A percentile compares a stretch with the other conserved stretches of the same genome.
phyloP scores from a whole-genome alignment of 2,113 vertebrate genomes.

The Ictidomys tridecemlineatus region DNA sequence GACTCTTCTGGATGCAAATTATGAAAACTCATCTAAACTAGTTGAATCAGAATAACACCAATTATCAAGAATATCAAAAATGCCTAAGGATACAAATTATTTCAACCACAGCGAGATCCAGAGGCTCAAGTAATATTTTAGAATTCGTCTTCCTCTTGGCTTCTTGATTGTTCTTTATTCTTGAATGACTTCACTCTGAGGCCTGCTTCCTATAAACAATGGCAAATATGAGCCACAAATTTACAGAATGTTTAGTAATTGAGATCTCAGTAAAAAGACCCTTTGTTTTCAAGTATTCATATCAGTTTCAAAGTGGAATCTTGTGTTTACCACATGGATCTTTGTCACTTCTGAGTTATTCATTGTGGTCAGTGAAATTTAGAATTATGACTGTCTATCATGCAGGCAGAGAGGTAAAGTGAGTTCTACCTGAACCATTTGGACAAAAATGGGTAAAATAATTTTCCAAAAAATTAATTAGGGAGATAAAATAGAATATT shows the following conservation, averaged over 20 bases:
- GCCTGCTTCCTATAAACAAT: background rate
- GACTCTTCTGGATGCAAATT: background rate
- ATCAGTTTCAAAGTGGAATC: background rate
- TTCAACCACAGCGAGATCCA: background rate
- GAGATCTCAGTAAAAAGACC: background rate
- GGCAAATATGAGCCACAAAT: background rate
- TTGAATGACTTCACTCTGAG: background rate
- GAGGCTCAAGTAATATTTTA: background rate
- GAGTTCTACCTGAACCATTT: background rate
- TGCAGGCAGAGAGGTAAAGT: background rate
- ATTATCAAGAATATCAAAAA: background rate
- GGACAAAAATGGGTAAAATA: background rate
- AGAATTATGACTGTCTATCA: background rate
- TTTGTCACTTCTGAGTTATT: background rate
- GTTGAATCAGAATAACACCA: background rate
- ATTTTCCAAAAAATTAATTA: slow-evolving; percentile 9
- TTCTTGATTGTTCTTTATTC: background rate
- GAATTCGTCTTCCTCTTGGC: background rate
- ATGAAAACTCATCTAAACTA: background rate
- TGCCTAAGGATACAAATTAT: background rate
- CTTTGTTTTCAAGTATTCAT: background rate
- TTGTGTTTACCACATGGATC: background rate
- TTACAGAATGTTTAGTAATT: slow-evolving; percentile 9
- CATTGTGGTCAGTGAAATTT: background rate
- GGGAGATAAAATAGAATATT: background rate